These are phyloP conservation scores for Sipha maydis DNA, from an alignment of 2,888 invertebrate genomes.

Conservation along the genomic window DNA sequence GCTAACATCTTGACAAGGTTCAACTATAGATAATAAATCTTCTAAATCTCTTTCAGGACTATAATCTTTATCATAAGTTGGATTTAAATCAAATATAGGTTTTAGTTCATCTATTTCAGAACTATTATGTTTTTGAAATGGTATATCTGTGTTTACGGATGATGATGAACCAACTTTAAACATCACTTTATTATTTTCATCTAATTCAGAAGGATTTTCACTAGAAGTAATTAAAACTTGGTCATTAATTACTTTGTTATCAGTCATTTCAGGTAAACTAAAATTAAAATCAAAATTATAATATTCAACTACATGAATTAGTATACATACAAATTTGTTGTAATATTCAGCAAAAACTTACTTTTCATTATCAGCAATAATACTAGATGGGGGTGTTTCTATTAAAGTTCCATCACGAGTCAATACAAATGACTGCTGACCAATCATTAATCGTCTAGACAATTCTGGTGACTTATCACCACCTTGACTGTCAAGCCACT, in stretches of 20 bases:
- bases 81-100: slow-evolving; percentile 10
- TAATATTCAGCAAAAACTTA: slow-evolving; percentile 34
- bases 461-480: slow-evolving; percentile 66
- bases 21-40: slow-evolving; percentile 58
- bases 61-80: slow-evolving; percentile 47
- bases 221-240: not conserved
- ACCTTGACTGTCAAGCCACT: slow-evolving; percentile 67
- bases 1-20: slow-evolving; percentile 58
- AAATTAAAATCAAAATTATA: slow-evolving; percentile 35
- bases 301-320: not conserved
- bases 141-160: slow-evolving; percentile 17
- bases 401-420: slow-evolving; percentile 67
- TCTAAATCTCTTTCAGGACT: slow-evolving; percentile 61
- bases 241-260: not conserved
- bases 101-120: not conserved
- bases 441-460: slow-evolving; percentile 67
- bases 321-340: not conserved
- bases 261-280: slow-evolving; percentile 33
- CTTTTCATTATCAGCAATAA: slow-evolving; percentile 63
- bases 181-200: slow-evolving; percentile 17
- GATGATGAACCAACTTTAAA: slow-evolving; percentile 47
- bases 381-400: slow-evolving; percentile 65
- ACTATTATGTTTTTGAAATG: slow-evolving; percentile 1
- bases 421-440: slow-evolving; percentile 67
- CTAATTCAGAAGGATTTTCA: slow-evolving; percentile 6